Base-by-base conservation (phyloP, 1,140 invertebrate genomes). In the Drosophila tristis region DNA sequence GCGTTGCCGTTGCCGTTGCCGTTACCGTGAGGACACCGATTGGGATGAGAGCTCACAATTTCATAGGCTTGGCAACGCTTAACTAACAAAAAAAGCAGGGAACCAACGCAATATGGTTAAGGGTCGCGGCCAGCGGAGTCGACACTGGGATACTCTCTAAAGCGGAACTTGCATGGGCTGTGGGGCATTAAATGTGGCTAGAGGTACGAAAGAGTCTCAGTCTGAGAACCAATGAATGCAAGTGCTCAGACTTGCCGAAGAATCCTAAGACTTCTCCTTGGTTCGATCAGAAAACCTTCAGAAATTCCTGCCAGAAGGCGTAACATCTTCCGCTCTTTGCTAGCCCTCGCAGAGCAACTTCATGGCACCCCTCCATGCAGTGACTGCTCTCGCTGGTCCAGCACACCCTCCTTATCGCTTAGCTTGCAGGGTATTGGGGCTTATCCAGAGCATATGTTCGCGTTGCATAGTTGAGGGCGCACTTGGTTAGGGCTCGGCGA, bases 381-480 rank as follows among this genome's bases (percentile, higher is more conserved):
- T 39, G 35, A 11, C 11, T 39, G 35, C 4, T 13, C 35, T 4
- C 35, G 13, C 11, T 13, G 31, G 31, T 49, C 66, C 11, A 68
- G 0, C 25, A 49, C 29, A 58, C 35, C 66, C 64, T 39, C 2
- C 5, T 4, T 2, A 9, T 3, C 31, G 7, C 15, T 6, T 23
- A 8, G 8, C 13, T 1, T n/a, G 31, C n/a, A 29, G 15, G 20
- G 35, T 39, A 13, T 8, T 13, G 2, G 16, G 25, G 7, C 1
- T 15, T 39, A 15, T 11, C 35, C 31, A 43, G 25, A 44, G 64
- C 64, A 70, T 70, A 70, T 70, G 66, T 70, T 70, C 15, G 35
- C 35, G 80, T 65, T 89, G 82, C 82, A 87, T 87, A 82, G 84
- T 87, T 87, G 74, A 78, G 78, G 82, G 82, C 82, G 81, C 76